Conservation (phyloP, 1,140 invertebrate genomes). For the Scaptomyza graminum region DNA sequence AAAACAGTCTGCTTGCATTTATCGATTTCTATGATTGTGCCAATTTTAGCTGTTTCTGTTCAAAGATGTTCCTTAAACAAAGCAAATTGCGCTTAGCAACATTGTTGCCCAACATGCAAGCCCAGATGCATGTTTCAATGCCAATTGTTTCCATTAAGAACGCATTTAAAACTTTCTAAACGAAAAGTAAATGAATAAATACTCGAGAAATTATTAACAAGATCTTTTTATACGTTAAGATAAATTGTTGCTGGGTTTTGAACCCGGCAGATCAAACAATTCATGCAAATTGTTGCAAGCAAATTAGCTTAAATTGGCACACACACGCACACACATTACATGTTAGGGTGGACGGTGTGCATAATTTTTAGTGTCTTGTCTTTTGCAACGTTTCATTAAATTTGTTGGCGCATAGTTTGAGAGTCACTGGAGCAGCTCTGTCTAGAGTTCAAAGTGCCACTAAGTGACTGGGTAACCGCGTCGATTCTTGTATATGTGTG, state of each 20-base stretch:
- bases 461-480: conserved; percentile 70
- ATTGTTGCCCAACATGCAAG: not conserved
- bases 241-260: conserved; percentile 28
- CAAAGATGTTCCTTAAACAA: too few species aligned
- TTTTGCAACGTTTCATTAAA: conserved; percentile 29
- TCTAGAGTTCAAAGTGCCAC: conserved; percentile 69
- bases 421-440: conserved; percentile 46
- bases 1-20: conserved; percentile 23
- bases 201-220: too few species aligned
- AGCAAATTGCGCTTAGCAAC: not conserved
- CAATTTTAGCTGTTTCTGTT: too few species aligned
- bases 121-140: too few species aligned
- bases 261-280: conserved; percentile 46
- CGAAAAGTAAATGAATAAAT: too few species aligned
- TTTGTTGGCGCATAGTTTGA: conserved; percentile 26
- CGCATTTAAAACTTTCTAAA: too few species aligned
- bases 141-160: too few species aligned
- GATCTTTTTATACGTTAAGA: conserved; percentile 9
- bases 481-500: not conserved
- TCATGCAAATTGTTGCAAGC: conserved; percentile 56
- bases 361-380: conserved; percentile 39
- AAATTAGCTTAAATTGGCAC: conserved; percentile 56
- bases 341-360: conserved; percentile 13
- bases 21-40: conserved; percentile 15
- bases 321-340: conserved; percentile 9